Evolutionary conservation across 2,113 vertebrate genomes (phyloP).

Genomic region (Otolemur garnettii): DNA sequence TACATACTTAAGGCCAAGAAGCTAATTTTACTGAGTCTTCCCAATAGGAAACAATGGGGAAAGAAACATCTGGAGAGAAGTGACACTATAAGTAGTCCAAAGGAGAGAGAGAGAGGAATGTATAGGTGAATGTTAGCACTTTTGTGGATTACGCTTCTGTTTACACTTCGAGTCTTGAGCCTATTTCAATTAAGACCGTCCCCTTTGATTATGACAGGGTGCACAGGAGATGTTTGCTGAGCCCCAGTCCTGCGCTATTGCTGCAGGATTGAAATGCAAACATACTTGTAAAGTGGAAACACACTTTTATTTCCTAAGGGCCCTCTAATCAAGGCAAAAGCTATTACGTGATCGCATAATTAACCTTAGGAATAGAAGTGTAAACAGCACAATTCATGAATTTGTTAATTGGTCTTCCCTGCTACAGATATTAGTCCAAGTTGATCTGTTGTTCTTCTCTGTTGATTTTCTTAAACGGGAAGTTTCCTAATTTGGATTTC

Average conservation of each 20-base stretch:
- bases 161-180: neutral
- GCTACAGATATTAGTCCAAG: slow-evolving; percentile 70
- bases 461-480: slow-evolving; percentile 59
- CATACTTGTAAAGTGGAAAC: slow-evolving; percentile 68
- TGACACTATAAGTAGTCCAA: neutral
- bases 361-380: slow-evolving; percentile 81
- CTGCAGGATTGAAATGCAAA: slow-evolving; percentile 62
- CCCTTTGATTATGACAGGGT: neutral
- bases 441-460: slow-evolving; percentile 69
- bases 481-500: slow-evolving; percentile 68
- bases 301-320: slow-evolving; percentile 80
- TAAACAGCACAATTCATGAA: slow-evolving; percentile 80
- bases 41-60: neutral
- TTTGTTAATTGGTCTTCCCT: slow-evolving; percentile 78
- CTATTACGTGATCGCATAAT: slow-evolving; percentile 81
- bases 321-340: slow-evolving; percentile 79
- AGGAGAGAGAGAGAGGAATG: neutral
- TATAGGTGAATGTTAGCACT: neutral
- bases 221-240: neutral
- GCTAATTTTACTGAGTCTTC: neutral
- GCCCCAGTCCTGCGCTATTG: neutral
- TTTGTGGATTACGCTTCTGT: neutral
- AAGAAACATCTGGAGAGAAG: neutral
- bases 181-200: neutral
- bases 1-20: neutral